Evolutionary conservation across 2,797 vertebrate genomes (phyloP), one percentile per base, ranked within the genome.

Genomic region (Neosilurus mollespiculum): DNA sequence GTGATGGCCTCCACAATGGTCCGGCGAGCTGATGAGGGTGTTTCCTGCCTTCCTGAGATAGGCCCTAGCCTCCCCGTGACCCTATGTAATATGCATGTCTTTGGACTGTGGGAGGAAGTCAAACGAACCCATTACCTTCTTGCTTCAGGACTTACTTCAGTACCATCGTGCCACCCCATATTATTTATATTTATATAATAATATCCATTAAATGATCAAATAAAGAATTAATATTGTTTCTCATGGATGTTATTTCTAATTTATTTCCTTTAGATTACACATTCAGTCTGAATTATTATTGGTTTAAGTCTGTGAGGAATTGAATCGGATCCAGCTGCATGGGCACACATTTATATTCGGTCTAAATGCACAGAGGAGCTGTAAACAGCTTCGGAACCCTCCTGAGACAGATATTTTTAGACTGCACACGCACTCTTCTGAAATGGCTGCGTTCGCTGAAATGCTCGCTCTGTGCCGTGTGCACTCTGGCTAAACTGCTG

Each of bases 341-440:
- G 34, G 56, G 43, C 51, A 18, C 14, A 30, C 15, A 10, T 62
- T 30, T 53, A 43, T 65, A 64, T 67, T 78, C 75, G 34, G 84
- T 83, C 51, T 64, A 85, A 83, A 79, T 67, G 73, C 49, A 59
- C 56, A 80, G 71, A 81, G 80, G 64, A 64, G 82, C 81, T 49
- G 83, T 90, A 87, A 83, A 87, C 84, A 88, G 80, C 73, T 86
- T 84, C 78, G 61, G 58, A 86, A 82, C 66, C 67, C 89, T 85
- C 87, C 61, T 53, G 87, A 87, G 87, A 88, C 62, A 34, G 67
- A 72, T 83, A 84, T 86, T 85, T 84, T 83, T 83, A 72, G 88
- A 89, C 84, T 78, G 37, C 82, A 82, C 81, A 15, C 30, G 14
- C 30, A 58, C 22, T 86, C 81, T 76, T 83, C 85, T 56, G 37